phyloP scores from a whole-genome alignment of 1,140 invertebrate species.

The Armadillidium nasatum region DNA sequence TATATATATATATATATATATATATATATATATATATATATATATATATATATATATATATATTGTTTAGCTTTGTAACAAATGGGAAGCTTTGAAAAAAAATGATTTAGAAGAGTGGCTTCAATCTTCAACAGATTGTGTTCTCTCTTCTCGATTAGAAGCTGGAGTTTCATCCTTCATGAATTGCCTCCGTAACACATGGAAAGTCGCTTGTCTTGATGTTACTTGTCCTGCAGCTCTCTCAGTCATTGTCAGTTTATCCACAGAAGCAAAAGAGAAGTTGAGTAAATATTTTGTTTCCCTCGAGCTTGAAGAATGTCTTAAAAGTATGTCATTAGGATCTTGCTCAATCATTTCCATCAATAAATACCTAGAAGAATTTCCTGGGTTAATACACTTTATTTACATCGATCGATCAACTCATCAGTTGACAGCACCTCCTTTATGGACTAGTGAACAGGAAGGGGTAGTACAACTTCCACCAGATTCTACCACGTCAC shows the following conservation, averaged over 20 bases:
- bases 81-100: constrained; percentile 57
- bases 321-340: constrained; percentile 70
- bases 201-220: constrained; percentile 60
- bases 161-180: constrained; percentile 55
- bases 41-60: constrained; percentile 51
- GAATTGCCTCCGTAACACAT: constrained; percentile 60
- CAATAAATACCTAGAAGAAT: constrained; percentile 80
- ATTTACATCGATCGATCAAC: constrained; percentile 71
- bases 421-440: constrained; percentile 69
- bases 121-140: constrained; percentile 21
- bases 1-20: constrained; percentile 39
- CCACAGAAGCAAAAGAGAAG: constrained; percentile 75
- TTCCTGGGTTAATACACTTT: constrained; percentile 80
- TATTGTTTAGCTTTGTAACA: constrained; percentile 39
- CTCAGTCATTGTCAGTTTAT: constrained; percentile 45
- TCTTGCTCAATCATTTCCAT: constrained; percentile 68
- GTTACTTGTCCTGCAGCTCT: constrained; percentile 46
- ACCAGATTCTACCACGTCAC: constrained; percentile 8
- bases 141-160: constrained; percentile 57
- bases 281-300: constrained; percentile 82
- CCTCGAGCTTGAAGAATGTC: constrained; percentile 63
- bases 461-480: background rate
- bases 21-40: too few relatives aligned
- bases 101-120: constrained; percentile 58
- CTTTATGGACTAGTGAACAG: constrained; percentile 31